phyloP scores from a whole-genome alignment of 2,888 invertebrate genomes.

The Idaea aversata region DNA sequence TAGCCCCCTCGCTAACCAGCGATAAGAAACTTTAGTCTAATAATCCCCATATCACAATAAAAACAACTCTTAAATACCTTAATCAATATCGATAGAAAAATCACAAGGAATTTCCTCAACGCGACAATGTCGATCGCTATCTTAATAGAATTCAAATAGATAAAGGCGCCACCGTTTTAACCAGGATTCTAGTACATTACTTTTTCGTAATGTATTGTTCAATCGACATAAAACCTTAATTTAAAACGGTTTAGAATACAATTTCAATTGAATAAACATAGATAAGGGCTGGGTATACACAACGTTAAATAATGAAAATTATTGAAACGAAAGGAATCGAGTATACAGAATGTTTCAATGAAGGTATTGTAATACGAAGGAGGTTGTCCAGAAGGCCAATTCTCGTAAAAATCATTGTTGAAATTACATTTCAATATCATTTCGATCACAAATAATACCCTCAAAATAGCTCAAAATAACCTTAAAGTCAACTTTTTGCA shows the following conservation, averaged over 20 bases:
- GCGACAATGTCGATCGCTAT: neutral
- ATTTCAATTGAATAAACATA: neutral
- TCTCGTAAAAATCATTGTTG: no score
- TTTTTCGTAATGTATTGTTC: neutral
- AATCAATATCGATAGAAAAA: neutral
- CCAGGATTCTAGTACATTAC: neutral
- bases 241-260: neutral
- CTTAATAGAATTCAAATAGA: neutral
- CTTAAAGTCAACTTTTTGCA: no score
- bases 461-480: no score
- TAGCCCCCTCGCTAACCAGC: neutral
- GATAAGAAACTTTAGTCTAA: neutral
- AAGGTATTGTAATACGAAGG: no score
- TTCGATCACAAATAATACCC: no score
- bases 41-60: neutral
- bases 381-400: no score
- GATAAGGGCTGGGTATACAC: slow-evolving; percentile 2
- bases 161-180: neutral
- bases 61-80: neutral
- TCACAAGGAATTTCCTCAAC: neutral
- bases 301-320: neutral
- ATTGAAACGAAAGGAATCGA: neutral
- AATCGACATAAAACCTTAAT: neutral
- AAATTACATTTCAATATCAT: no score
- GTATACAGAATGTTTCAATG: neutral